Conservation (phyloP, 2,113 vertebrate species). For the Athene cunicularia region DNA sequence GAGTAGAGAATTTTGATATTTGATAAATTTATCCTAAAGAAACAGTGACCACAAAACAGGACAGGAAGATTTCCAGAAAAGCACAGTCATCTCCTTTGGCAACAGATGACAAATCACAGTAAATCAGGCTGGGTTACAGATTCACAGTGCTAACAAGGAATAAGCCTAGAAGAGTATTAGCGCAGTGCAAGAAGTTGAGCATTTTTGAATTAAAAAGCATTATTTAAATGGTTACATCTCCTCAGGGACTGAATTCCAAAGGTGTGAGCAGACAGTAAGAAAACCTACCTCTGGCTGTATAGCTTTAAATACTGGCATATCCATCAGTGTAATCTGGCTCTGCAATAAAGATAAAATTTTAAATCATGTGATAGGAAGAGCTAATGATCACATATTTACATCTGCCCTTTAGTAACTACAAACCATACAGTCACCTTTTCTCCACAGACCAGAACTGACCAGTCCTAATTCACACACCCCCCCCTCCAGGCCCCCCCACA, state of each 20-base stretch:
- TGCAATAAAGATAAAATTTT: conserved; percentile 66
- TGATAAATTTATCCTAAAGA: neutral
- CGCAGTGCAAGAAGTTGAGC: neutral
- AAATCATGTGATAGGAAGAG: neutral
- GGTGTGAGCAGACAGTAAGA: neutral
- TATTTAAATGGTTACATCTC: neutral
- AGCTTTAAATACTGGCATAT: conserved; percentile 92
- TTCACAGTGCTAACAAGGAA: neutral
- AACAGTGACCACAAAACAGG: neutral
- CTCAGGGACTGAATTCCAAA: neutral
- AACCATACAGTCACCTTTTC: neutral
- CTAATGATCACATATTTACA: neutral
- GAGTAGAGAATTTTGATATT: neutral
- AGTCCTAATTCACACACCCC: neutral
- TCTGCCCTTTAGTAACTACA: neutral
- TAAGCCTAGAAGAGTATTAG: neutral
- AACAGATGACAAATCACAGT: neutral
- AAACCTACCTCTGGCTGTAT: conserved; percentile 92
- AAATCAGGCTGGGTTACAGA: neutral
- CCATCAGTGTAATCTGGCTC: conserved; percentile 96
- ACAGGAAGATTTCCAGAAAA: neutral
- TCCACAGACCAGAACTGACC: neutral
- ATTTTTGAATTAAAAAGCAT: neutral
- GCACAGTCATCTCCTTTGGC: neutral
- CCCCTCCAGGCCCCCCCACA: neutral